Percentiles rank a stretch among this genome's conserved stretches.
These are phyloP conservation scores for Cylloceria caligata DNA, from an alignment of 2,888 invertebrate genomes.

Conservation along the genomic window DNA sequence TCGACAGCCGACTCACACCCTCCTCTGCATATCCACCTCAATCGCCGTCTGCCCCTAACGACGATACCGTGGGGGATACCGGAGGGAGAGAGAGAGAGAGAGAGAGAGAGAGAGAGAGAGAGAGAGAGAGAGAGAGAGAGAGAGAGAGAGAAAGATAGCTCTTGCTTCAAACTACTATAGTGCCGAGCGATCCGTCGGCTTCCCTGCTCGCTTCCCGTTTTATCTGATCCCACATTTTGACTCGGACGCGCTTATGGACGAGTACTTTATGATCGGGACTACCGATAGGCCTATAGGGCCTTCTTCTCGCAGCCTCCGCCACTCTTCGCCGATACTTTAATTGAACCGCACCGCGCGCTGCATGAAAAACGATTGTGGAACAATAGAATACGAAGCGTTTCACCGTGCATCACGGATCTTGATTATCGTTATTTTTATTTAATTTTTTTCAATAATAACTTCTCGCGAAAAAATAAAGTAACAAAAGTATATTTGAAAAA, in stretches of 20 bases:
- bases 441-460: slow-evolving; percentile 17
- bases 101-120: no score
- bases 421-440: background rate
- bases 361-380: slow-evolving; percentile 39
- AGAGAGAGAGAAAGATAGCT: background rate
- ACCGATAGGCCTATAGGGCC: slow-evolving; percentile 67
- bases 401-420: background rate
- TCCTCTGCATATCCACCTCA: slow-evolving; percentile 66
- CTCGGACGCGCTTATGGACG: slow-evolving; percentile 71
- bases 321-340: slow-evolving; percentile 65
- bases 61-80: slow-evolving; percentile 52
- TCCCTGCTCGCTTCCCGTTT: slow-evolving; percentile 40
- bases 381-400: slow-evolving; percentile 31
- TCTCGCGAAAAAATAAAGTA: no score
- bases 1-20: slow-evolving; percentile 67
- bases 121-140: background rate
- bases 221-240: slow-evolving; percentile 72
- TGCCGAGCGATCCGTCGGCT: slow-evolving; percentile 48
- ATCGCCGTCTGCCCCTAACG: slow-evolving; percentile 63
- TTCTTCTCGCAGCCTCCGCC: slow-evolving; percentile 53
- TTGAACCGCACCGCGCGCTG: slow-evolving; percentile 55
- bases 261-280: slow-evolving; percentile 71
- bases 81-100: no score
- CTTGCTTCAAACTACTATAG: slow-evolving; percentile 47
- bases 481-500: no score